Percentiles rank a stretch among this genome's conserved stretches.
Evolutionary conservation across 2,797 vertebrate species (phyloP).

Genomic region (Oryzias sinensis): DNA sequence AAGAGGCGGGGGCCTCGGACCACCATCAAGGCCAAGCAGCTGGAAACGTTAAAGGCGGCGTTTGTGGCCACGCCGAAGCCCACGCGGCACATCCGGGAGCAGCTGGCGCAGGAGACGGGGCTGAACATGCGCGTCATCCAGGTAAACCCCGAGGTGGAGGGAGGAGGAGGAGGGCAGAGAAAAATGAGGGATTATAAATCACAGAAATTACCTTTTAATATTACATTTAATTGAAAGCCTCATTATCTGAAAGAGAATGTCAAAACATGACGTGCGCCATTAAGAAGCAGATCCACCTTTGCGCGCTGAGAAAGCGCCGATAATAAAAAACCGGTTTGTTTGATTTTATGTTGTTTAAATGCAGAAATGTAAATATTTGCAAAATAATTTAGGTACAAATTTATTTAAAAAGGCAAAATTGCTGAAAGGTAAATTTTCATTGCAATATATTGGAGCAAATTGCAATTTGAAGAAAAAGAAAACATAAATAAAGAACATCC

Average conservation of each 20-base stretch:
- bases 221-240: slow-evolving; percentile 38
- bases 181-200: slow-evolving; percentile 39
- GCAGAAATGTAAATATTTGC: too few relatives aligned
- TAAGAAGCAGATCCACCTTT: slow-evolving; percentile 8
- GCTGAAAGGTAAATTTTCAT: too few relatives aligned
- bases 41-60: slow-evolving; percentile 93
- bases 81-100: slow-evolving; percentile 92
- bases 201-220: slow-evolving; percentile 38
- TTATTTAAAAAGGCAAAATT: too few relatives aligned
- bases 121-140: slow-evolving; percentile 96
- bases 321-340: too few relatives aligned
- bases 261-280: slow-evolving; percentile 28
- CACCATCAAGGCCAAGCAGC: slow-evolving; percentile 97
- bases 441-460: too few relatives aligned
- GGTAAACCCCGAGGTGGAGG: slow-evolving; percentile 66
- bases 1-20: slow-evolving; percentile 92
- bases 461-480: too few relatives aligned
- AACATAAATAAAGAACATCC: too few relatives aligned
- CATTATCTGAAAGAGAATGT: slow-evolving; percentile 34
- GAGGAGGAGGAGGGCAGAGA: not conserved
- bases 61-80: slow-evolving; percentile 94
- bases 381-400: too few relatives aligned
- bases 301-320: not conserved
- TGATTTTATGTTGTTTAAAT: too few relatives aligned
- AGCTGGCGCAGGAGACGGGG: slow-evolving; percentile 92